Evolutionary conservation across 2,888 invertebrate species (phyloP).

Genomic region (Leptopterna dolabrata): DNA sequence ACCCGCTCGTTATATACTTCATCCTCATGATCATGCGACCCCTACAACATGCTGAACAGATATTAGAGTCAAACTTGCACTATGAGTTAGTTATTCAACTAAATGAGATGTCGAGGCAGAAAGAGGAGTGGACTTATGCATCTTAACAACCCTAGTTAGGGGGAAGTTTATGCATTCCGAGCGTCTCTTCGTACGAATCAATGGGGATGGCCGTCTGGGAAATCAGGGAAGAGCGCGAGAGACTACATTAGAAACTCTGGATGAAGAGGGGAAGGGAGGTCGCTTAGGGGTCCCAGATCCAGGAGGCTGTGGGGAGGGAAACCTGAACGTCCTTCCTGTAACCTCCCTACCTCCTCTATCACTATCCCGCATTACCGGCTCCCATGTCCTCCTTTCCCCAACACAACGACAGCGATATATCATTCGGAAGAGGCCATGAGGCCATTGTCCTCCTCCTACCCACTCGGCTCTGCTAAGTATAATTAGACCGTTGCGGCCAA

Average conservation of each 20-base stretch:
- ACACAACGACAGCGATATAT: slow-evolving; percentile 47
- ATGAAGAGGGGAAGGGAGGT: not conserved
- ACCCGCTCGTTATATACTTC: not conserved
- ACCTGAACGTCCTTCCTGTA: not conserved
- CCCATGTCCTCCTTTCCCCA: slow-evolving; percentile 34
- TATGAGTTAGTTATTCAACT: slow-evolving; percentile 54
- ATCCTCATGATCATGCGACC: not conserved
- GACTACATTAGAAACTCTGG: slow-evolving; percentile 40
- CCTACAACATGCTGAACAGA: not conserved
- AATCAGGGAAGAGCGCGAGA: slow-evolving; percentile 48
- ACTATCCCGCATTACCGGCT: slow-evolving; percentile 18
- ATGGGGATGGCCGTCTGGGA: slow-evolving; percentile 55
- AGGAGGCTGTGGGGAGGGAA: not conserved
- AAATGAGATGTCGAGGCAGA: slow-evolving; percentile 45
- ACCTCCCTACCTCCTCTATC: not conserved
- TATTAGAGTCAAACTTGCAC: slow-evolving; percentile 23
- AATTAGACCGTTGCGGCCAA: slow-evolving; percentile 49
- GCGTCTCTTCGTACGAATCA: slow-evolving; percentile 45
- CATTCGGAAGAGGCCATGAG: slow-evolving; percentile 33
- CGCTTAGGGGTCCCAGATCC: slow-evolving; percentile 6
- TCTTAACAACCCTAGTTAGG: slow-evolving; percentile 53
- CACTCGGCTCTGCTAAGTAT: slow-evolving; percentile 30
- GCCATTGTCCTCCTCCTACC: not conserved
- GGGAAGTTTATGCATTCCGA: slow-evolving; percentile 54
- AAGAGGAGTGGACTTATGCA: slow-evolving; percentile 45